Evolutionary conservation across 1,140 invertebrate species (phyloP).

Genomic region (Galendromus occidentalis): DNA sequence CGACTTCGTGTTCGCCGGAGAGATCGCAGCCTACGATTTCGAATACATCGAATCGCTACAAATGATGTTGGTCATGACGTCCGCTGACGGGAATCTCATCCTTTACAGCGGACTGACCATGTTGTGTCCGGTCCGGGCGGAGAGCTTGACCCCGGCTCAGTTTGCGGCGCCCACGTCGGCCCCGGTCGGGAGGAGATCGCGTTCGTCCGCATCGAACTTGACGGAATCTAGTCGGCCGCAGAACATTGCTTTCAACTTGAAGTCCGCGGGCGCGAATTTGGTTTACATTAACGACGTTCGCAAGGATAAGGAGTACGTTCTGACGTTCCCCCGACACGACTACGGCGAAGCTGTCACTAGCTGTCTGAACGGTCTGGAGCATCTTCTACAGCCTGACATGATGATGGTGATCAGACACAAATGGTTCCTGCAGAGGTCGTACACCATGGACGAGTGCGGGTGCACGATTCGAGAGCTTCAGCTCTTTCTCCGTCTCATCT

Average conservation of each 20-base stretch:
- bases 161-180: no score
- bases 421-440: not conserved
- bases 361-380: not conserved
- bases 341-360: not conserved
- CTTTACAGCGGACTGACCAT: not conserved
- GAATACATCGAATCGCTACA: not conserved
- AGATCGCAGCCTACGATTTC: not conserved
- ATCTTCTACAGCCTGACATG: not conserved
- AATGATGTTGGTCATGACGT: slow-evolving; percentile 4
- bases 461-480: not conserved
- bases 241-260: not conserved
- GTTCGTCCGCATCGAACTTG: not conserved
- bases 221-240: not conserved
- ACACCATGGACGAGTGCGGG: not conserved
- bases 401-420: not conserved
- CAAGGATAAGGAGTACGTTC: not conserved
- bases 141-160: no score
- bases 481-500: not conserved
- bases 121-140: not conserved
- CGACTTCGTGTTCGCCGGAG: not conserved
- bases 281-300: not conserved
- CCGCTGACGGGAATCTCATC: not conserved
- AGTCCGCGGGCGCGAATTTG: not conserved
- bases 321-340: not conserved
- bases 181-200: not conserved